Percentiles rank a stretch among this genome's conserved stretches.
These are phyloP conservation scores for Drosophila pullipes DNA, from an alignment of 2,888 invertebrate genomes.

Conservation along the genomic window DNA sequence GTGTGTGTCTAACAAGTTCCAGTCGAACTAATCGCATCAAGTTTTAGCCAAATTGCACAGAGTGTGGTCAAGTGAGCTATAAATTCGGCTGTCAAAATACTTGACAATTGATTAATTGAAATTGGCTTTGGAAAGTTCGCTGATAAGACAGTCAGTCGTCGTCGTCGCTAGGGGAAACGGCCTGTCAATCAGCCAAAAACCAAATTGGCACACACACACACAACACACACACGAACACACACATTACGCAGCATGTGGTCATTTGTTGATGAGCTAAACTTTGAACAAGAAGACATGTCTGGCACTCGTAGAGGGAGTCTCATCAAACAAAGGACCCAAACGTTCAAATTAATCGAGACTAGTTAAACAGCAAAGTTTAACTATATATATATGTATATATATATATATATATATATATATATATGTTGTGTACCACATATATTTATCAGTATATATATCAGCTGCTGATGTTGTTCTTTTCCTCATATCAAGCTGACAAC, in stretches of 20 bases:
- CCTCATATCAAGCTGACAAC: slow-evolving; percentile 79
- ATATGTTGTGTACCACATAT: background rate
- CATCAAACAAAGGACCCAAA: slow-evolving; percentile 56
- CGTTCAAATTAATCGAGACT: slow-evolving; percentile 73
- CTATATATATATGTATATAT: too few relatives aligned
- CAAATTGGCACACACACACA: slow-evolving; percentile 45
- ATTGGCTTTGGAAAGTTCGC: slow-evolving; percentile 73
- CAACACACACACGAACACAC: slow-evolving; percentile 28
- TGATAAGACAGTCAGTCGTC: slow-evolving; percentile 58
- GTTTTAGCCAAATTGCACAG: slow-evolving; percentile 30
- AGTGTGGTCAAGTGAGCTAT: slow-evolving; percentile 64
- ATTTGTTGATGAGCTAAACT: slow-evolving; percentile 79
- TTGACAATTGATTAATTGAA: slow-evolving; percentile 82
- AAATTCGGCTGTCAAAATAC: slow-evolving; percentile 78
- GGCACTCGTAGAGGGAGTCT: slow-evolving; percentile 29
- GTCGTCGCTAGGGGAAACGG: slow-evolving; percentile 59
- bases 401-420: slow-evolving; percentile 35
- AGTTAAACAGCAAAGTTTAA: slow-evolving; percentile 75
- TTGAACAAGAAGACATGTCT: slow-evolving; percentile 58
- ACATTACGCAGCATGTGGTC: slow-evolving; percentile 47
- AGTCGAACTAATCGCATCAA: slow-evolving; percentile 38
- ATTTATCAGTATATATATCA: slow-evolving; percentile 19
- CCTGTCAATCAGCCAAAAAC: slow-evolving; percentile 70
- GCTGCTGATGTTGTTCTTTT: slow-evolving; percentile 41
- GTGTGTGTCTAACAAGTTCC: slow-evolving; percentile 14